These are phyloP conservation scores for Aphelocoma coerulescens DNA, from an alignment of 2,113 vertebrate species.

Conservation along the genomic window DNA sequence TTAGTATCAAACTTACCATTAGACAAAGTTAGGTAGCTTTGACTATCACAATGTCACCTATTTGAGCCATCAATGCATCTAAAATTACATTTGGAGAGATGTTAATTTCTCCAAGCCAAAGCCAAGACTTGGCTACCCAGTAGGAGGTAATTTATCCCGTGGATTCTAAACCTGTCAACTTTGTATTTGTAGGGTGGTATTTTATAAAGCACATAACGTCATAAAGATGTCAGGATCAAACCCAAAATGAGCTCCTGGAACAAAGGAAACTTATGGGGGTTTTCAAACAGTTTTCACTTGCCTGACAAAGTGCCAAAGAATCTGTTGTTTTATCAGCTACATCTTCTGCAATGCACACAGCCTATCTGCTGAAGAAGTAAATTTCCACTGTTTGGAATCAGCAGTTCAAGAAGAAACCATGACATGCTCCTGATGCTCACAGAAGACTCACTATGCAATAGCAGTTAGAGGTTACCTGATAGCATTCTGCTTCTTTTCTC, in stretches of 20 bases:
- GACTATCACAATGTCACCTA: neutral
- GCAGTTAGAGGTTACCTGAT: neutral
- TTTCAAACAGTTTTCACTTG: neutral
- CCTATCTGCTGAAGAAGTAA: neutral
- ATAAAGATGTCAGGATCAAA: neutral
- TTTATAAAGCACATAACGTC: neutral
- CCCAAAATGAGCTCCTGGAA: neutral
- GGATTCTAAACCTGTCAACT: neutral
- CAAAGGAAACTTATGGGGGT: neutral
- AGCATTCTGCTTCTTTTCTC: neutral
- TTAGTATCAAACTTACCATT: neutral
- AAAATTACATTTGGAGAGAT: neutral
- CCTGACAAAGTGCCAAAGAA: neutral
- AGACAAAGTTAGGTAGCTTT: neutral
- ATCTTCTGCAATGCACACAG: neutral
- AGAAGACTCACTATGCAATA: neutral
- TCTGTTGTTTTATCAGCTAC: neutral
- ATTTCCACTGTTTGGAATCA: neutral
- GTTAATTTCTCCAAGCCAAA: neutral
- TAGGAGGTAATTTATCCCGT: neutral
- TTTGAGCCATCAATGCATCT: neutral
- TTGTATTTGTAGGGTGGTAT: neutral
- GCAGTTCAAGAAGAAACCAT: neutral
- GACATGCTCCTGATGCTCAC: neutral
- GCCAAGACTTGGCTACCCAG: neutral